Percentiles rank a stretch among this genome's conserved stretches.
Evolutionary conservation across 2,113 vertebrate species (phyloP).

Genomic region (Paradoxurus hermaphroditus): DNA sequence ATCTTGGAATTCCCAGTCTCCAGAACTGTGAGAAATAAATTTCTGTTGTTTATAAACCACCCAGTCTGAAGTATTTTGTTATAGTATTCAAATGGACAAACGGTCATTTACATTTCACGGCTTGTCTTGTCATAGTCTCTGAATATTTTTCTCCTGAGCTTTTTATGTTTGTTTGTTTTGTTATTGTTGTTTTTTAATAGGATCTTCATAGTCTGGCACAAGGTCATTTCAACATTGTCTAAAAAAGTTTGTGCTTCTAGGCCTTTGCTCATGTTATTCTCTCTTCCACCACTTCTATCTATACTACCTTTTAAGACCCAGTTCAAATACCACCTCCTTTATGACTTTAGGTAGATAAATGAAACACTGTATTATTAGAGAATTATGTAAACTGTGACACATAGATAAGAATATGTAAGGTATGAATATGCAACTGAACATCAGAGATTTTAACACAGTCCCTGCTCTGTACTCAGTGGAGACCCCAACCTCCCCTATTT

Average conservation of each 20-base stretch:
- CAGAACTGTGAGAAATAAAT: background rate
- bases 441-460: background rate
- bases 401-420: background rate
- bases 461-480: background rate
- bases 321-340: background rate
- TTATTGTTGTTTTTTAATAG: background rate
- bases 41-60: background rate
- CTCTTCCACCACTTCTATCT: background rate
- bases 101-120: background rate
- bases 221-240: background rate
- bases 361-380: background rate
- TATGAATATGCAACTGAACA: background rate
- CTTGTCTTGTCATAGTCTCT: background rate
- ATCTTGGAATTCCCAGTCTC: background rate
- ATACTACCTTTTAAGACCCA: background rate
- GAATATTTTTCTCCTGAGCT: background rate
- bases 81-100: background rate
- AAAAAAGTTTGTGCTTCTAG: background rate
- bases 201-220: background rate
- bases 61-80: background rate
- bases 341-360: slow-evolving; percentile 9
- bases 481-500: background rate
- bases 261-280: background rate
- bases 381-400: background rate
- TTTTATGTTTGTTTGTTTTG: background rate